Conservation (phyloP, 2,888 invertebrate genomes). For the Brachypalpus laphriformis region DNA sequence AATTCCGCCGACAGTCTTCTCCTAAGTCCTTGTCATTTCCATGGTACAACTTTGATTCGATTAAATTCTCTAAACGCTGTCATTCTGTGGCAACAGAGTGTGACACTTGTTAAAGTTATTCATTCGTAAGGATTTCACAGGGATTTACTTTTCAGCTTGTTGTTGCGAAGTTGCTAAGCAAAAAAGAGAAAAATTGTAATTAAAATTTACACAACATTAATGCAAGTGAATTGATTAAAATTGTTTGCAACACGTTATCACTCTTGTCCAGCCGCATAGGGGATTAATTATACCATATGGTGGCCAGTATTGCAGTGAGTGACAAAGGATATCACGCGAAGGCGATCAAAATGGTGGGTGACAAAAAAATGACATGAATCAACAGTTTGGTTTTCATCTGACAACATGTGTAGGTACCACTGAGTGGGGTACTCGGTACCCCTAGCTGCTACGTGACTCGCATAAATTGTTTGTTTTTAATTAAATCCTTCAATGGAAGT, state of each 20-base stretch:
- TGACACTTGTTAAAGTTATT: constrained; percentile 1
- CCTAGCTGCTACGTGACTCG: not conserved
- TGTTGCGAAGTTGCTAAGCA: not conserved
- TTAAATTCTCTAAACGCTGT: constrained; percentile 21
- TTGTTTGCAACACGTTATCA: not conserved
- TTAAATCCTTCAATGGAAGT: constrained; percentile 20
- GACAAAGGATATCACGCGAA: no score
- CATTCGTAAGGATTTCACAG: constrained; percentile 4
- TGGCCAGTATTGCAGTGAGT: no score
- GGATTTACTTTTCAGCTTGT: constrained; percentile 6
- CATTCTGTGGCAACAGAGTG: not conserved
- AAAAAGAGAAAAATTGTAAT: not conserved
- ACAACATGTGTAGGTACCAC: no score
- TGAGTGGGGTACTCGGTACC: not conserved
- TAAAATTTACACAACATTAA: not conserved
- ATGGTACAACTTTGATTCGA: constrained; percentile 31
- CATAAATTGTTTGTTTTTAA: constrained; percentile 46
- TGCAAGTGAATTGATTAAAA: constrained; percentile 5
- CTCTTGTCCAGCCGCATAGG: not conserved
- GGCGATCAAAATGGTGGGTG: no score
- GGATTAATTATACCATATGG: not conserved
- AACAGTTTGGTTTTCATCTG: not conserved
- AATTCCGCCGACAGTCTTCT: not conserved
- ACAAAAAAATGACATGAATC: no score
- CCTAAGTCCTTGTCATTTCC: constrained; percentile 29